A percentile compares a stretch with the other conserved stretches of the same genome.
Conservation (phyloP, 2,113 vertebrate species). For the Sander vitreus region DNA sequence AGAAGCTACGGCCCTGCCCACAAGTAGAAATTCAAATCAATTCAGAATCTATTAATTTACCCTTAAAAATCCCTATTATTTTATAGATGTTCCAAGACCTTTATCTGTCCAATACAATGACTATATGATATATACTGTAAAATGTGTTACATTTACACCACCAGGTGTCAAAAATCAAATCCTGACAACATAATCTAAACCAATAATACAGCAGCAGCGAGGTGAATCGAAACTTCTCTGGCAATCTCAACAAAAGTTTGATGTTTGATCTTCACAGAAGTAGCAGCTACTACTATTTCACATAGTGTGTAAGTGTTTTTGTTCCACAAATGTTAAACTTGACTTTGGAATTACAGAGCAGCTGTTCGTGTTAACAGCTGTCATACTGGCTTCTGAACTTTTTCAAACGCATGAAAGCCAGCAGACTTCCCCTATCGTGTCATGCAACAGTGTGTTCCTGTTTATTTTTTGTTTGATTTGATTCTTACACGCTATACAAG, state of each 20-base stretch:
- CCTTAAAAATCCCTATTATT: not conserved
- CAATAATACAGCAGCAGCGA: not conserved
- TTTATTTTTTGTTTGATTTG: not conserved
- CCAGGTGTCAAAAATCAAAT: not conserved
- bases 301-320: not conserved
- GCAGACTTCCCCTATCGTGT: not conserved
- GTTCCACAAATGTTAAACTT: not conserved
- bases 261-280: not conserved
- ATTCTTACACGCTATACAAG: not conserved
- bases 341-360: conserved; percentile 16
- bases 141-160: not conserved
- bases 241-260: not conserved
- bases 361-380: conserved; percentile 2
- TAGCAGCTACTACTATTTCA: not conserved
- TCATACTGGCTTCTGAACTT: not conserved
- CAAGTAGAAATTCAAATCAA: not conserved
- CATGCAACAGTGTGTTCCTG: not conserved
- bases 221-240: not conserved
- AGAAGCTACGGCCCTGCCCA: not conserved
- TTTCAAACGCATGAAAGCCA: not conserved
- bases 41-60: not conserved
- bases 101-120: not conserved
- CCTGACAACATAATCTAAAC: not conserved
- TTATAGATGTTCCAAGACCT: not conserved
- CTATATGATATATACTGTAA: not conserved